These are phyloP conservation scores for Rissa tridactyla DNA, from an alignment of 2,113 vertebrate species.

Conservation along the genomic window DNA sequence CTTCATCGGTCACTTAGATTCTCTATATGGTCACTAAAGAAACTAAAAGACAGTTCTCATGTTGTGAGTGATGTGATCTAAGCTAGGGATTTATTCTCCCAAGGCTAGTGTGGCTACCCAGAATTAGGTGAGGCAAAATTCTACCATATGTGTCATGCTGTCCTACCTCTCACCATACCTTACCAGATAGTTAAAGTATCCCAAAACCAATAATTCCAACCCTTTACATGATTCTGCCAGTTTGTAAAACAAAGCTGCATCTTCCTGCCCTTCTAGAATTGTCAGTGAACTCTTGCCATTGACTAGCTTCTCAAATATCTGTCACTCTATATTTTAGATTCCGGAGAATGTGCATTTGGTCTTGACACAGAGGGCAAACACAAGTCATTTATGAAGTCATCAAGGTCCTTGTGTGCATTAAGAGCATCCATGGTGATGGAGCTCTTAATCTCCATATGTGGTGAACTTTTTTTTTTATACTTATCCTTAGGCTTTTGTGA, in stretches of 20 bases:
- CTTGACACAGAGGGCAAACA: not conserved
- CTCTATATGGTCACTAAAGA: not conserved
- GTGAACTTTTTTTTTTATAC: not conserved
- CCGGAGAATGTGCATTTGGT: accelerated
- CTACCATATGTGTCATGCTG: not conserved
- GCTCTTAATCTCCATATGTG: not conserved
- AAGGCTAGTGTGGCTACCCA: not conserved
- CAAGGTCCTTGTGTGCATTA: not conserved
- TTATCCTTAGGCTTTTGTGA: not conserved
- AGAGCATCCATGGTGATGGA: not conserved
- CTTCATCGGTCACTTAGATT: not conserved
- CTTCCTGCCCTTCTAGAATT: not conserved
- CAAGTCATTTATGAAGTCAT: not conserved
- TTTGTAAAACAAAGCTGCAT: not conserved
- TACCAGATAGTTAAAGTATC: not conserved
- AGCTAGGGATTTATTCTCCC: not conserved
- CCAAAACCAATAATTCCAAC: not conserved
- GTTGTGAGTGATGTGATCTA: not conserved
- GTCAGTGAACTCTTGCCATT: not conserved
- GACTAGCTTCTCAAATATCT: not conserved
- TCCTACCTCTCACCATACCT: not conserved
- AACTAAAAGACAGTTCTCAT: not conserved
- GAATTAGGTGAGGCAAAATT: not conserved
- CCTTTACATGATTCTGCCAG: not conserved
- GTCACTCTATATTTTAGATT: not conserved